These are phyloP conservation scores for Melanostigma gelatinosum DNA, from an alignment of 2,113 vertebrate genomes.

Conservation along the genomic window DNA sequence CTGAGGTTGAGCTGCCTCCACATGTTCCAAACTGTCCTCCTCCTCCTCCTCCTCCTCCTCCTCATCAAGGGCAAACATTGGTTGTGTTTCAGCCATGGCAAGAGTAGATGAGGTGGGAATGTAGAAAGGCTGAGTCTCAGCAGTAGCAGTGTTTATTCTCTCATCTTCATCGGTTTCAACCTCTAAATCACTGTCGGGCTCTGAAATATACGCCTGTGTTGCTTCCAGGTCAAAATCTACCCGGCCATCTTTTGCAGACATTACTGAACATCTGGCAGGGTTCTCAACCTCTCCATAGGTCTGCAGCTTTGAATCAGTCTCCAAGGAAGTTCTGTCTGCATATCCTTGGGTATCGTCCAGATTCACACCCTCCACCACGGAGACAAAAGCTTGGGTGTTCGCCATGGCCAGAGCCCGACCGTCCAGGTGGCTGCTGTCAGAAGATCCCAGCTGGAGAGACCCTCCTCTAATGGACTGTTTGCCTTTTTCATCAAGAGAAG, in stretches of 20 bases:
- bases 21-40: slow-evolving; percentile 18
- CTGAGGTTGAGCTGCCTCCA: slow-evolving; percentile 4
- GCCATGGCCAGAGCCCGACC: slow-evolving; percentile 48
- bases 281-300: slow-evolving; percentile 41
- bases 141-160: not conserved
- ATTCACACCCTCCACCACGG: slow-evolving; percentile 16
- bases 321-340: slow-evolving; percentile 22
- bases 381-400: slow-evolving; percentile 57
- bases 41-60: slow-evolving; percentile 22
- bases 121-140: slow-evolving; percentile 55
- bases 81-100: slow-evolving; percentile 67
- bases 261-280: slow-evolving; percentile 7
- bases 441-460: slow-evolving; percentile 68
- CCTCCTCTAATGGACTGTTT: slow-evolving; percentile 15
- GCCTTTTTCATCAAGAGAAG: slow-evolving; percentile 26
- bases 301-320: slow-evolving; percentile 62
- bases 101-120: slow-evolving; percentile 28
- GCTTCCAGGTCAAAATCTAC: slow-evolving; percentile 63
- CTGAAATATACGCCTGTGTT: slow-evolving; percentile 74
- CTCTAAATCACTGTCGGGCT: slow-evolving; percentile 23
- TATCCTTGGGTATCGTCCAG: slow-evolving; percentile 64
- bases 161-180: slow-evolving; percentile 41
- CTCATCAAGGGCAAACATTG: slow-evolving; percentile 16
- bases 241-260: slow-evolving; percentile 13
- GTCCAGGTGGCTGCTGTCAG: slow-evolving; percentile 66